Base-by-base conservation (phyloP, 2,797 vertebrate genomes). In the Spatula versicolor region DNA sequence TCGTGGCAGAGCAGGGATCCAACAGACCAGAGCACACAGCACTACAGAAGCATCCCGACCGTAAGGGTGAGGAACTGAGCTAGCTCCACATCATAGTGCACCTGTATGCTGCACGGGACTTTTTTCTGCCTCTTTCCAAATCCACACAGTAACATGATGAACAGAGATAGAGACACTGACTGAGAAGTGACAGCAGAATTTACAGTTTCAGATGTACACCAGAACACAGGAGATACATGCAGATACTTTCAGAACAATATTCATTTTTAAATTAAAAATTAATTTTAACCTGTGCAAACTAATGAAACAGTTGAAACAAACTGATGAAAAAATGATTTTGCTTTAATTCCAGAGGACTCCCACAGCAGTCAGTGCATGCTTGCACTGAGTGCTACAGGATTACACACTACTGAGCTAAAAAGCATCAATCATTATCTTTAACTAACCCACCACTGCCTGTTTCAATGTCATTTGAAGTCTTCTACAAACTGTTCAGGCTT, bases 241-340 rank as follows among this genome's bases (percentile, higher is more conserved):
- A 84, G 26, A 59, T 64, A 90, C 33, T 79, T 82, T 50, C 71
- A 87, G 37, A 92, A 46, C 7, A 90, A 88, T 82, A 68, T 33
- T 52, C 64, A 74, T 79, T 86, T 76, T 39, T 43, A 64, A 69
- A 46, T 50, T 50, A 43, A 93, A 96, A 95, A 74, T 68, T 67
- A 56, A 12, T 23, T 59, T 13, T 43, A 80, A 58, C 2, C 43
- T 1, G 0, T 23, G 37, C n/a, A 81, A 73, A 88, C 52, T 25
- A 79, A 83, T 62, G 39, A 74, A 95, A 91, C 48, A 56, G 56
- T 91, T 82, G 90, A 86, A 59, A 23, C 30, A 87, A 94, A 91
- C 41, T 75, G 35, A 69, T 59, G 43, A 95, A 77, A 79, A 64
- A 86, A 68, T 52, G 0, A 77, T 86, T 90, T 88, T 56, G 89